phyloP scores from a whole-genome alignment of 1,140 invertebrate species.

The Scaptomyza pallida region DNA sequence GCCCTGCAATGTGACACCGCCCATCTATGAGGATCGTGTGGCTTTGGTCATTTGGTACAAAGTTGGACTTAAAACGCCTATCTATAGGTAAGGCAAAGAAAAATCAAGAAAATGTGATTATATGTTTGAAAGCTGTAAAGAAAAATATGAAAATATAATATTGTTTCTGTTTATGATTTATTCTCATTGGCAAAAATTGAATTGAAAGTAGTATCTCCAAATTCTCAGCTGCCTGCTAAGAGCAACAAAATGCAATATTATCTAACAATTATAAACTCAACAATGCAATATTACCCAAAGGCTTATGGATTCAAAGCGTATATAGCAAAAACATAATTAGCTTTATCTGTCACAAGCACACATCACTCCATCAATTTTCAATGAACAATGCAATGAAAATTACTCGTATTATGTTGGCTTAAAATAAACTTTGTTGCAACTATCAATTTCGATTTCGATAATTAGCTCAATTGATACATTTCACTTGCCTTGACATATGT shows the following conservation, averaged over 20 bases:
- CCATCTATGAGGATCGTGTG: conserved; percentile 89
- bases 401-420: background rate
- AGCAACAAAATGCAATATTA: too few relatives aligned
- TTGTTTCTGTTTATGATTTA: too few relatives aligned
- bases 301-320: background rate
- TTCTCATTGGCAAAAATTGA: too few relatives aligned
- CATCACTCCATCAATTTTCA: too few relatives aligned
- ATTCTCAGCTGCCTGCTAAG: too few relatives aligned
- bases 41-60: conserved; percentile 95
- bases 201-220: too few relatives aligned
- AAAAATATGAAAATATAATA: too few relatives aligned
- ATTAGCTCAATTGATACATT: conserved; percentile 15
- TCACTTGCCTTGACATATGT: background rate
- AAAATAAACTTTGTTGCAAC: background rate
- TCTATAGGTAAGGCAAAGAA: conserved; percentile 89
- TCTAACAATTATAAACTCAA: too few relatives aligned
- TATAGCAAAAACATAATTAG: background rate
- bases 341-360: background rate
- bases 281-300: background rate
- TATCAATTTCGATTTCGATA: conserved; percentile 2
- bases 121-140: too few relatives aligned
- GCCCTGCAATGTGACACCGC: conserved; percentile 92
- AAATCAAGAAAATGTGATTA: too few relatives aligned
- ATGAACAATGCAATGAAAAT: background rate
- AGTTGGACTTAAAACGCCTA: conserved; percentile 89